Base-by-base conservation (phyloP, 2,888 invertebrate genomes). In the Chloromyia formosa region DNA sequence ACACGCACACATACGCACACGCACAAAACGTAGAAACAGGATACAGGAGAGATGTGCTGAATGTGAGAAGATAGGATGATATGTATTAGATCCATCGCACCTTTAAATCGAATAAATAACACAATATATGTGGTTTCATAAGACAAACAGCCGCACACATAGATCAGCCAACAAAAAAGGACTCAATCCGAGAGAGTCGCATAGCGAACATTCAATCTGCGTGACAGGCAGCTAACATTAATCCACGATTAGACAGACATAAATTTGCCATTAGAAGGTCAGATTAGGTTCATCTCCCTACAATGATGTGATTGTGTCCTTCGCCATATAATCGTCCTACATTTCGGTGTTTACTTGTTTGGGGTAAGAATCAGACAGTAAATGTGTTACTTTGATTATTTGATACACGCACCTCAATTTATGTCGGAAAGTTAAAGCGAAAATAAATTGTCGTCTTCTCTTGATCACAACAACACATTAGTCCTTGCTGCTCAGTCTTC, bases 181-280 rank as follows among this genome's bases (percentile, higher is more conserved):
- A 35, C 27, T 35, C 7, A 62, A 27, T 74, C 74, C 73, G 73
- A 64, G 54, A 54, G 40, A 68, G 61, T 69, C 64, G 62, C 64
- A 58, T 27, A 45, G 62, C 40, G n/a, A n/a, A 45, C 62, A 58
- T 58, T 40, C 22, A 62, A 73, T 62, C 68, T 75, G 3, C 27
- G 2, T 54, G 61, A 61, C 74, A 75, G 75, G 68, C 76, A 76
- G 69, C 74, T 71, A 76, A 71, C 76, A 76, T 71, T 64, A 56
- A 71, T 69, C 74, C 71, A 60, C n/a, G 42, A 71, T 69, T 22
- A 1, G 66, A 22, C 66, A 16, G 66, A 66, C 66, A 66, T 49
- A 66, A 7, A 22, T 18, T 49, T 66, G 45, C 66, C 27, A 66
- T 66, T 66, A 66, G 23, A 49, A 66, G 14, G 45, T 14, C 22